These are phyloP conservation scores for Rugalucina vietnamica DNA, from an alignment of 2,888 invertebrate genomes.

Conservation along the genomic window DNA sequence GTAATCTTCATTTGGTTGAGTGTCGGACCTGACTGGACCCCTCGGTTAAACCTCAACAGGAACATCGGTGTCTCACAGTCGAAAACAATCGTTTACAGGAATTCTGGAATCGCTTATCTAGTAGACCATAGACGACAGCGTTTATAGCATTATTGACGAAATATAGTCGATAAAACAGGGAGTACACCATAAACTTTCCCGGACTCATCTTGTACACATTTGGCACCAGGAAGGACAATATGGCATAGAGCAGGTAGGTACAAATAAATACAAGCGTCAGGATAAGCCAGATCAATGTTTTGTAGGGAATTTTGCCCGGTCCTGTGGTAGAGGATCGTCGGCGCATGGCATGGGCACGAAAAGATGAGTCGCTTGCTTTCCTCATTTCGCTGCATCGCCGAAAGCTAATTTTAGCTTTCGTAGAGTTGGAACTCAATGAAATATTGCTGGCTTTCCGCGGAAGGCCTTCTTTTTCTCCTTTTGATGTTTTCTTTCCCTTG, in stretches of 20 bases:
- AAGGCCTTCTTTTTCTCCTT: not conserved
- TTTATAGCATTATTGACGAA: conserved; percentile 55
- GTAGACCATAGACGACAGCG: conserved; percentile 41
- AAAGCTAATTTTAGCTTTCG: not conserved
- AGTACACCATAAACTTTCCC: conserved; percentile 11
- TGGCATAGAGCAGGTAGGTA: conserved; percentile 45
- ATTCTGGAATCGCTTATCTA: conserved; percentile 44
- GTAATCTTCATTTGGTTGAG: too few species aligned
- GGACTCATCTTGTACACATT: conserved; percentile 23
- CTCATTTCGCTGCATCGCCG: conserved; percentile 17
- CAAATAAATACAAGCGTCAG: conserved; percentile 52
- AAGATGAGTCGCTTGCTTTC: conserved; percentile 24
- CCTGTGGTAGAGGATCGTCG: conserved; percentile 29
- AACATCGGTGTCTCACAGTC: not conserved
- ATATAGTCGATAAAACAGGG: conserved; percentile 38
- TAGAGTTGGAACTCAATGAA: not conserved
- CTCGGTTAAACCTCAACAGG: too few species aligned
- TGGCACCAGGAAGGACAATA: conserved; percentile 28
- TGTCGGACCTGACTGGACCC: too few species aligned
- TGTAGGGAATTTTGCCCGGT: conserved; percentile 41
- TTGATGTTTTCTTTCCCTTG: not conserved
- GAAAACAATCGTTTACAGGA: conserved; percentile 26
- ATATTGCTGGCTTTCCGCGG: not conserved
- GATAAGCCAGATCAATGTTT: conserved; percentile 57
- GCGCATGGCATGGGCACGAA: conserved; percentile 14